A percentile compares a stretch with the other conserved stretches of the same genome.
phyloP scores from a whole-genome alignment of 2,113 vertebrate genomes.

The Leptosomus discolor region DNA sequence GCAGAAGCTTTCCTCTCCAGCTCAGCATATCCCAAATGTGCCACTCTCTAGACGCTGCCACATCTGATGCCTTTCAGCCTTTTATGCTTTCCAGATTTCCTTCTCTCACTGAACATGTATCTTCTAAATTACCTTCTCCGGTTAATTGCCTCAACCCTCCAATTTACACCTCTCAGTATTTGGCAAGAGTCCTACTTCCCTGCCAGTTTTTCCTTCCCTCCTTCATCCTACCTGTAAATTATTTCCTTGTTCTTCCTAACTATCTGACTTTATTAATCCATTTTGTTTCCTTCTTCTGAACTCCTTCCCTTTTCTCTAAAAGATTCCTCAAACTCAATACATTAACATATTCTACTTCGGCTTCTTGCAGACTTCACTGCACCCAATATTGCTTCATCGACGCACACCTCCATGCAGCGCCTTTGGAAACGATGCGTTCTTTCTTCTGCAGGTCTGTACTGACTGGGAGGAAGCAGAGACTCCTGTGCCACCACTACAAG shows the following conservation, averaged over 20 bases:
- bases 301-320: neutral
- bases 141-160: neutral
- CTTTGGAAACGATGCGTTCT: neutral
- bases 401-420: neutral
- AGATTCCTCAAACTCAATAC: neutral
- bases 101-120: neutral
- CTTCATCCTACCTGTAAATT: neutral
- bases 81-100: conserved; percentile 23
- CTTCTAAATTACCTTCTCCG: conserved; percentile 4
- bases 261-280: neutral
- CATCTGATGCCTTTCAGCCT: neutral
- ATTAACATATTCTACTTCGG: neutral
- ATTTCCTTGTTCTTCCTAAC: neutral
- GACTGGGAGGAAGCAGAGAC: neutral
- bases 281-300: neutral
- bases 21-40: neutral
- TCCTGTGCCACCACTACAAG: neutral
- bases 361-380: neutral
- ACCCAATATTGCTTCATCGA: neutral
- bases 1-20: neutral
- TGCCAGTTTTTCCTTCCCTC: neutral
- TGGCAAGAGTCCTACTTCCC: neutral
- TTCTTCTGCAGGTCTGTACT: neutral
- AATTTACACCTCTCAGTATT: neutral
- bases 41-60: neutral